Conservation (phyloP, 1,140 invertebrate species). For the Pollicipes pollicipes region DNA sequence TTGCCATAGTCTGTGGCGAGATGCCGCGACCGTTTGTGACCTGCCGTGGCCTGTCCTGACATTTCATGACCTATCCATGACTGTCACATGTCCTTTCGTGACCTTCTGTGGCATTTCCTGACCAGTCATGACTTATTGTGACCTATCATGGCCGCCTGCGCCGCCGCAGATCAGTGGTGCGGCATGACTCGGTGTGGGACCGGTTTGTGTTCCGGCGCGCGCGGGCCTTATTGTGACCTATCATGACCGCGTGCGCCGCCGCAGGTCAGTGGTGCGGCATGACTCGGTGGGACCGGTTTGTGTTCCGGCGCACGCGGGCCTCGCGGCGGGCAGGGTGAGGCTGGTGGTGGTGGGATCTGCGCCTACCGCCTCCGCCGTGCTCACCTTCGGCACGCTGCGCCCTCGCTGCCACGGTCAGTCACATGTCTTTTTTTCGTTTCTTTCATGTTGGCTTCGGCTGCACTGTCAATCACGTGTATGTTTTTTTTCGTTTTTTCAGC, state of each 20-base stretch:
- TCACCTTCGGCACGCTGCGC: slow-evolving; percentile 83
- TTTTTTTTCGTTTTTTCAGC: too few relatives aligned
- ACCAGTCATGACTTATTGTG: too few relatives aligned
- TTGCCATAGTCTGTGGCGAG: too few relatives aligned
- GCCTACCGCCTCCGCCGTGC: slow-evolving; percentile 62
- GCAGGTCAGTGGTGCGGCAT: slow-evolving; percentile 36
- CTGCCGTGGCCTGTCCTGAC: too few relatives aligned
- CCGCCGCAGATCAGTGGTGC: slow-evolving; percentile 36
- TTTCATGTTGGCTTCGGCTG: not conserved
- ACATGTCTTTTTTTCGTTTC: not conserved
- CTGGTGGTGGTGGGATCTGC: slow-evolving; percentile 89
- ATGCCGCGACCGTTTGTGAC: too few relatives aligned
- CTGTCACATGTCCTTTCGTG: too few relatives aligned
- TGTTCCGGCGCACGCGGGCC: slow-evolving; percentile 74
- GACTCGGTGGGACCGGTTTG: slow-evolving; percentile 71
- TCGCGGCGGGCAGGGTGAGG: slow-evolving; percentile 66
- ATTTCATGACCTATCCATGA: too few relatives aligned
- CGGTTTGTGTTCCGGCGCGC: too few relatives aligned
- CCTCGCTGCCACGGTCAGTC: slow-evolving; percentile 67
- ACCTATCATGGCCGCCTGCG: not conserved
- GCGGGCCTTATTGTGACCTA: too few relatives aligned
- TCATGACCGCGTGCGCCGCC: slow-evolving; percentile 7
- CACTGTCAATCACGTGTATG: too few relatives aligned
- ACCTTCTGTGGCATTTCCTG: too few relatives aligned
- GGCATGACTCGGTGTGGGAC: slow-evolving; percentile 59